Evolutionary conservation across 2,797 vertebrate genomes (phyloP).

Genomic region (Danio aesculapii): DNA sequence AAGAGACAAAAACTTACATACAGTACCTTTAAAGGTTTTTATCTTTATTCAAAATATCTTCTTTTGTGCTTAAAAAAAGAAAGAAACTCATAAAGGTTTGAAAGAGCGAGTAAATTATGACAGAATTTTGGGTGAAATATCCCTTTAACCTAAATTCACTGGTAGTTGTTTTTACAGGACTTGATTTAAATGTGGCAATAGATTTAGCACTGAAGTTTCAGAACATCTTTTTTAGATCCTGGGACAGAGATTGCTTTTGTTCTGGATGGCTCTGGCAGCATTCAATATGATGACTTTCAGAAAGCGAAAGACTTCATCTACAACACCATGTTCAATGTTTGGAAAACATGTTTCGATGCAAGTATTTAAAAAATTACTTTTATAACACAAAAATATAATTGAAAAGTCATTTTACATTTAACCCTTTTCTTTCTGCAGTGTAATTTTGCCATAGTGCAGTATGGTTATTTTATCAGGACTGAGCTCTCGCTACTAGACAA

Average conservation of each 20-base stretch:
- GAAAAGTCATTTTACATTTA: neutral
- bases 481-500: slow-evolving; percentile 78
- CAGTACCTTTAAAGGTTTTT: no score
- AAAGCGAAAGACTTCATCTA: slow-evolving; percentile 81
- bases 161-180: no score
- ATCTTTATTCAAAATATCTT: no score
- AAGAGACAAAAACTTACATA: no score
- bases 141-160: no score
- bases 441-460: slow-evolving; percentile 82
- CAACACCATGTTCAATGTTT: slow-evolving; percentile 76
- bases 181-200: neutral
- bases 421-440: slow-evolving; percentile 69
- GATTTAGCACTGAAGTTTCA: neutral
- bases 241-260: slow-evolving; percentile 83
- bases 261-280: slow-evolving; percentile 84
- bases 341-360: slow-evolving; percentile 79
- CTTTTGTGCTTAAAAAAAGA: no score
- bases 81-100: no score
- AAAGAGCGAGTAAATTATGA: no score
- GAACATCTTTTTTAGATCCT: slow-evolving; percentile 60
- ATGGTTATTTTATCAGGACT: slow-evolving; percentile 72
- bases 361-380: slow-evolving; percentile 24
- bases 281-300: slow-evolving; percentile 69
- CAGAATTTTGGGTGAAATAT: no score
- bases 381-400: neutral